Evolutionary conservation across 1,140 invertebrate species (phyloP), one percentile per base, ranked within the genome.

Genomic region (Drosophila watanabei): DNA sequence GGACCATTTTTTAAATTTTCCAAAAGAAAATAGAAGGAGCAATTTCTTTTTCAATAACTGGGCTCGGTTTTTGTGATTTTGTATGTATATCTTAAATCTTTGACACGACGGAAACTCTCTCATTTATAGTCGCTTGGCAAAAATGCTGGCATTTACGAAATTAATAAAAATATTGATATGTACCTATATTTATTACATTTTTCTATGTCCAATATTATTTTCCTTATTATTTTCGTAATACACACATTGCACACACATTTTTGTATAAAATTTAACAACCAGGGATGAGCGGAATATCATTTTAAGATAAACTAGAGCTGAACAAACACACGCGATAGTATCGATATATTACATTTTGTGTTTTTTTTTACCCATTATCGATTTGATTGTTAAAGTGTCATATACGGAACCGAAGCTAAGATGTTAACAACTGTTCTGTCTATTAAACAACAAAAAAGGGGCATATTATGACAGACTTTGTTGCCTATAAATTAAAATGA

Each of bases 41-140:
- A 30, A 37, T 16, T 57, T n/a, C 13, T 13, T 71, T 71, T 65
- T 37, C 28, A 33, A 59, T 28, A 65, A 49, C 33, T 39, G 54
- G 52, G 64, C 18, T 58, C 45, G 24, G 52, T 68, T 41, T 58
- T 39, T 43, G 30, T 64, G 35, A 43, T 69, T 54, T 37, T 71
- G 68, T 71, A 71, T 70, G 68, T 71, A 71, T 71, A 71, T 56
- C 68, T 57, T 33, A 68, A 68, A 46, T 46, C 39, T 46, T 35
- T n/a, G 28, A 39, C 20, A 39, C n/a, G 68, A 32, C 16, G 7
- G 30, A 33, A 24, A 24, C 16, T 8, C 5, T 37, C 11, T 4
- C 32, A 4, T 61, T 32, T 43, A 13, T 6, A 39, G 24, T 5
- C 8, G 18, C n/a, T 39, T 14, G 11, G 4, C 16, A 8, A 16